Percentiles rank a stretch among this genome's conserved stretches.
Conservation (phyloP, 2,888 invertebrate species). For the Chrysotoxum bicinctum region DNA sequence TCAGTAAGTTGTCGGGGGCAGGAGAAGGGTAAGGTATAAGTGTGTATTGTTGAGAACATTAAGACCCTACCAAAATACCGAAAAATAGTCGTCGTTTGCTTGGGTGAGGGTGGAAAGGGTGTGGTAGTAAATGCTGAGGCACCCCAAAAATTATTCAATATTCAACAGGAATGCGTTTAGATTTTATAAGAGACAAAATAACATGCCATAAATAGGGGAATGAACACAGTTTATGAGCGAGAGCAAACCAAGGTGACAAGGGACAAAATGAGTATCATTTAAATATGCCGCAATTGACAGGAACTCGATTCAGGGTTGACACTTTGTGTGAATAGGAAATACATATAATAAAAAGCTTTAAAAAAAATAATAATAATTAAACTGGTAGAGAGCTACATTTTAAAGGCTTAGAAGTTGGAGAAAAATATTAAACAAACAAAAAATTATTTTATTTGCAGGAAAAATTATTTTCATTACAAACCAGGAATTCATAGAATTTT, state of each 20-base stretch:
- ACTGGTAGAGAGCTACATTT: too few species aligned
- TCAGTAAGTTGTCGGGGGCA: neutral
- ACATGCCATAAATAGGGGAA: slow-evolving; percentile 33
- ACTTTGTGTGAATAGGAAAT: neutral
- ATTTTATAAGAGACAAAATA: slow-evolving; percentile 41
- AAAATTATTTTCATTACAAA: too few species aligned
- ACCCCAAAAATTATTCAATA: slow-evolving; percentile 43
- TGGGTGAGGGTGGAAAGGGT: slow-evolving; percentile 3
- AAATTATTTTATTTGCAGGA: too few species aligned
- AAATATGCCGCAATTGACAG: neutral
- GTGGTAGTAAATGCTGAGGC: slow-evolving; percentile 1
- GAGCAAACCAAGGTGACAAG: neutral
- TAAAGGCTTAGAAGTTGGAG: too few species aligned
- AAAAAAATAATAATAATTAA: too few species aligned
- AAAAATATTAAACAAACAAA: too few species aligned
- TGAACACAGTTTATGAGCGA: neutral
- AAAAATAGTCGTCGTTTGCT: slow-evolving; percentile 21
- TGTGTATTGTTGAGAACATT: neutral
- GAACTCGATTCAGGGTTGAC: neutral
- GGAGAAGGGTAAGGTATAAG: neutral
- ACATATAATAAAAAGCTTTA: neutral
- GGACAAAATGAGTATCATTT: neutral
- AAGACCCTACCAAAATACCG: neutral
- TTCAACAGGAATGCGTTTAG: slow-evolving; percentile 65
- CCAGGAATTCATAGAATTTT: too few species aligned